Evolutionary conservation across 2,888 invertebrate species (phyloP).

Genomic region (Oxytorus armatus): DNA sequence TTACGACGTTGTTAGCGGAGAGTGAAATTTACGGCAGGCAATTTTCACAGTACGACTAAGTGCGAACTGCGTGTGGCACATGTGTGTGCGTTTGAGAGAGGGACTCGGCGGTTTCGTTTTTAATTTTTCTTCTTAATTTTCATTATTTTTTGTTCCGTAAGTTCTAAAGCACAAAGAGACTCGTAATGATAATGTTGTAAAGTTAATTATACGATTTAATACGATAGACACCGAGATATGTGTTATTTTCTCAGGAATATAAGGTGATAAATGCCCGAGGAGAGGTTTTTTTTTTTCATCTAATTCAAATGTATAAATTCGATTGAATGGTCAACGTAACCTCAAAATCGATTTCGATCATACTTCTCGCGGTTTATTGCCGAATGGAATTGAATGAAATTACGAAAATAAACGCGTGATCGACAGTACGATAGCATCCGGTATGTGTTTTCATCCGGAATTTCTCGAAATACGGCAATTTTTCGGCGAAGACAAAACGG

Average conservation of each 20-base stretch:
- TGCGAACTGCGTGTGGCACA: background rate
- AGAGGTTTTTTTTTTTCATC: constrained; percentile 24
- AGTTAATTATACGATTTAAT: constrained; percentile 53
- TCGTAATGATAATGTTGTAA: constrained; percentile 59
- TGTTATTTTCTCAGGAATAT: constrained; percentile 66
- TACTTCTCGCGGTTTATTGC: too few species aligned
- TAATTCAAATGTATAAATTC: too few species aligned
- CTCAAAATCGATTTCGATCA: too few species aligned
- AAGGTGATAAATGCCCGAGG: constrained; percentile 38
- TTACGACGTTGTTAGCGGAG: background rate
- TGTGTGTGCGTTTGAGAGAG: too few species aligned
- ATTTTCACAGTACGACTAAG: background rate
- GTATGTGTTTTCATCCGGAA: too few species aligned
- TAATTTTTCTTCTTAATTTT: constrained; percentile 21
- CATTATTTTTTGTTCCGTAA: too few species aligned
- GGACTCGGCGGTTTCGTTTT: background rate
- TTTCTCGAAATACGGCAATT: too few species aligned
- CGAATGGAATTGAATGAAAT: too few species aligned
- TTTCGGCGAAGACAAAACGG: too few species aligned
- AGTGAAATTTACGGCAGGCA: background rate
- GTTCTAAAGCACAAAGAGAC: constrained; percentile 59
- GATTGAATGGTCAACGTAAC: too few species aligned
- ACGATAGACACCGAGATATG: constrained; percentile 37
- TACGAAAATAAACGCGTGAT: too few species aligned
- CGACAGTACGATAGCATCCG: too few species aligned